Conservation (phyloP, 2,797 vertebrate species). For the Characodon lateralis region DNA sequence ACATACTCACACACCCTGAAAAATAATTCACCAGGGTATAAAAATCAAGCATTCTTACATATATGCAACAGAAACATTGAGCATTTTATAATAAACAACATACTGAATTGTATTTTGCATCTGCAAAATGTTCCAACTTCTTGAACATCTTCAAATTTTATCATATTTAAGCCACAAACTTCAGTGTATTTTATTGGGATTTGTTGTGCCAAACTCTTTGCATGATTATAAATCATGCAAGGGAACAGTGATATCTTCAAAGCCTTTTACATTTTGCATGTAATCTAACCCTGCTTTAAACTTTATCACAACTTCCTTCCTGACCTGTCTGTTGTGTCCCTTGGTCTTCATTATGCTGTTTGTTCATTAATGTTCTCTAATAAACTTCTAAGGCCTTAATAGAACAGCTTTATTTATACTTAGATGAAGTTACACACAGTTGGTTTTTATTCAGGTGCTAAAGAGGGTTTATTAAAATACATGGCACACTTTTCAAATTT, state of each 20-base stretch:
- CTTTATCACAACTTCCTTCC: too few species aligned
- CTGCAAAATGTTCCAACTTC: neutral
- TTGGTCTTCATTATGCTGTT: neutral
- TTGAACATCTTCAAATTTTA: neutral
- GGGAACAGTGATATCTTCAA: neutral
- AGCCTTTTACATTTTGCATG: neutral
- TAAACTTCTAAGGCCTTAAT: neutral
- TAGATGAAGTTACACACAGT: neutral
- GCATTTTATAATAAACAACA: too few species aligned
- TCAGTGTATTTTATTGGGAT: neutral
- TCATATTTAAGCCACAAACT: neutral
- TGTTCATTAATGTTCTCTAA: neutral
- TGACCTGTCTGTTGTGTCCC: neutral
- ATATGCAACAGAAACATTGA: neutral
- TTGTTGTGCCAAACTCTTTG: neutral
- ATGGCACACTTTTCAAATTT: neutral
- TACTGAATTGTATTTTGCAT: neutral
- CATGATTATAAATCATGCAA: neutral
- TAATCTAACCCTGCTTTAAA: neutral
- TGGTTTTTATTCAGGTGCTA: neutral
- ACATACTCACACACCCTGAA: slow-evolving; percentile 11
- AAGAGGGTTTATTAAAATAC: neutral
- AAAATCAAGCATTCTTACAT: neutral
- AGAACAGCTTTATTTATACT: neutral
- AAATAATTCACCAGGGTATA: neutral